Evolutionary conservation across 2,113 vertebrate species (phyloP).

Genomic region (Poicephalus gulielmi): DNA sequence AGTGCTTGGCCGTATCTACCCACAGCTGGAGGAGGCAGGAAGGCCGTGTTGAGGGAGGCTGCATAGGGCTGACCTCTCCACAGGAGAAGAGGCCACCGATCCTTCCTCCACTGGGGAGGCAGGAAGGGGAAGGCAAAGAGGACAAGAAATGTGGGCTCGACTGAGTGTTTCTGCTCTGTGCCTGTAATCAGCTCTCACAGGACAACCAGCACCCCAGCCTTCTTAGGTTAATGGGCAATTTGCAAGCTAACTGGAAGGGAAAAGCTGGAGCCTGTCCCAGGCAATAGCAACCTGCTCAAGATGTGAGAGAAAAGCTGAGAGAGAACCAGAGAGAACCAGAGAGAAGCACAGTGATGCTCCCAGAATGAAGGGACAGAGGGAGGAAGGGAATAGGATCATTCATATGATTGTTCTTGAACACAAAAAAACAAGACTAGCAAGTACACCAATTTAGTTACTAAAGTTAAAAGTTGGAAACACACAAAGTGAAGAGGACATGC

Average conservation of each 20-base stretch:
- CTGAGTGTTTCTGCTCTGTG: not conserved
- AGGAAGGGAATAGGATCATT: not conserved
- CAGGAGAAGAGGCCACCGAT: fast-evolving
- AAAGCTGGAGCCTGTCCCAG: not conserved
- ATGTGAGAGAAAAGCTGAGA: not conserved
- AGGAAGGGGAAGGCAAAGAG: not conserved
- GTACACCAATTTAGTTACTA: not conserved
- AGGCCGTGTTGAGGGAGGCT: not conserved
- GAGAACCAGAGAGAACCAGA: not conserved
- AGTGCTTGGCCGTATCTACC: not conserved
- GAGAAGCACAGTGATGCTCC: not conserved
- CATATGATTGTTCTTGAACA: not conserved
- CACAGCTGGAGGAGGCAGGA: not conserved
- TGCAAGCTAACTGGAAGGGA: not conserved
- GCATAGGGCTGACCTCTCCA: not conserved
- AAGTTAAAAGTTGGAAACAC: not conserved
- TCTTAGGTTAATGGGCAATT: not conserved
- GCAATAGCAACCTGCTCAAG: not conserved
- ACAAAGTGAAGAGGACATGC: not conserved
- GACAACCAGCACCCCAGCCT: not conserved
- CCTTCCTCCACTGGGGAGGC: not conserved
- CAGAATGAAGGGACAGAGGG: fast-evolving
- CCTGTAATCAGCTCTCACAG: not conserved
- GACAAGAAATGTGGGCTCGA: not conserved
- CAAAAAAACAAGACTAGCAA: not conserved